Evolutionary conservation across 2,888 invertebrate species (phyloP), one percentile per base, ranked within the genome.

Genomic region (Sylvicola cinctus): DNA sequence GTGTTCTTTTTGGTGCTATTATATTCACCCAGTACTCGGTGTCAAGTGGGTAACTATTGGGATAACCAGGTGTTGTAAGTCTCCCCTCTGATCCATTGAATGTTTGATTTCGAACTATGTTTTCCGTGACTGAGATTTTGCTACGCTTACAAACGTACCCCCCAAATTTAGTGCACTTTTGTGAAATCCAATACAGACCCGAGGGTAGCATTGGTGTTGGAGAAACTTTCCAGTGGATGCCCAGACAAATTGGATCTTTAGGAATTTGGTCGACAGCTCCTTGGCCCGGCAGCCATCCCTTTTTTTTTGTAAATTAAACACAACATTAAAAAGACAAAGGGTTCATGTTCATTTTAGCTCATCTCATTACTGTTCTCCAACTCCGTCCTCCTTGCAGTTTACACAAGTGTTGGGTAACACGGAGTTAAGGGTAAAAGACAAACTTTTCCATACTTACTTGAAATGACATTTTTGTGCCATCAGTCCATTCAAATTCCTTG

Each of bases 1-100:
- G 61, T 1, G 73, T 69, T 42, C 66, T 63, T 10, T 66, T 62
- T 0, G 77, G 71, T 4, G 74, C 74, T n/a, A 60, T 49, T 29
- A 83, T 64, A 40, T 63, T 66, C 29, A 74, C 67, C 56, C 69
- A 70, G 52, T 75, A 75, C 55, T 79, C 72, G 43, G 78, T 51
- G 45, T 75, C 70, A 47, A 74, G 70, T 48, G 74, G 72, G 51
- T 83, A 83, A 41, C 66, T 60, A 16, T 64, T 65, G 0, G 83
- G 83, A 48, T 73, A 72, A 51, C 50, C 72, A 0, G 78, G 75
- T 11, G 80, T 77, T 2, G 68, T 66, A 16, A 83, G 49, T 26
- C 63, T 61, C 4, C 81, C 80, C 41, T 65, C 65, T 2, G 59
- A 55, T 29, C 66, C 75, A 41, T 72, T 71, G 4, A 75, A 54